phyloP scores from a whole-genome alignment of 2,797 vertebrate species.

The Pseudocheirus occidentalis region DNA sequence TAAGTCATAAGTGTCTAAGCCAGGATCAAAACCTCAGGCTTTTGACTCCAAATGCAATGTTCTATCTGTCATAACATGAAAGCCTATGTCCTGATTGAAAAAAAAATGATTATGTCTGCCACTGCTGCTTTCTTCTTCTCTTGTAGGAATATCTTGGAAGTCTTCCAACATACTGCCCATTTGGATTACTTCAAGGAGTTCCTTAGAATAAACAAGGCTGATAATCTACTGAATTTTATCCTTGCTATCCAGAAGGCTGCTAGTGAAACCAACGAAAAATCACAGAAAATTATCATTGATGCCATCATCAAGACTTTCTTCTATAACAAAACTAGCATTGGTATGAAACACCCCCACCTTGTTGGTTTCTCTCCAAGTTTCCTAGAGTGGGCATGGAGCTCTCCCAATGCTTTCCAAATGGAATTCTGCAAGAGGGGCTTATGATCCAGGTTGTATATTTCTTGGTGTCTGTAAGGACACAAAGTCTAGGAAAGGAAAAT shows the following conservation, averaged over 20 bases:
- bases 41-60: background rate
- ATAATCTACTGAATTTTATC: constrained; percentile 75
- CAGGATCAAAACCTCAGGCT: background rate
- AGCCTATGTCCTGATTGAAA: background rate
- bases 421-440: background rate
- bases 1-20: background rate
- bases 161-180: constrained; percentile 73
- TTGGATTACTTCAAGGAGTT: constrained; percentile 79
- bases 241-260: constrained; percentile 70
- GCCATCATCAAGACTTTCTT: constrained; percentile 76
- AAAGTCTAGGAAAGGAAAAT: background rate
- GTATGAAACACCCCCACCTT: constrained; percentile 60
- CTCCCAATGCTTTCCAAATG: background rate
- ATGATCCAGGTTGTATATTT: background rate
- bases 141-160: constrained; percentile 76
- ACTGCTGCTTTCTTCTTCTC: constrained; percentile 42
- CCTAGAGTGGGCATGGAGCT: background rate
- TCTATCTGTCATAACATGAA: background rate
- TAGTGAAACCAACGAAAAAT: constrained; percentile 56
- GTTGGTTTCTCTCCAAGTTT: background rate
- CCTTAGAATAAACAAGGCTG: constrained; percentile 69
- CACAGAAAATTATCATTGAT: constrained; percentile 28
- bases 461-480: background rate
- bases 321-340: constrained; percentile 55
- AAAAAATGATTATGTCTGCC: background rate